Base-by-base conservation (phyloP, 2,113 vertebrate species). In the Alexandromys fortis region DNA sequence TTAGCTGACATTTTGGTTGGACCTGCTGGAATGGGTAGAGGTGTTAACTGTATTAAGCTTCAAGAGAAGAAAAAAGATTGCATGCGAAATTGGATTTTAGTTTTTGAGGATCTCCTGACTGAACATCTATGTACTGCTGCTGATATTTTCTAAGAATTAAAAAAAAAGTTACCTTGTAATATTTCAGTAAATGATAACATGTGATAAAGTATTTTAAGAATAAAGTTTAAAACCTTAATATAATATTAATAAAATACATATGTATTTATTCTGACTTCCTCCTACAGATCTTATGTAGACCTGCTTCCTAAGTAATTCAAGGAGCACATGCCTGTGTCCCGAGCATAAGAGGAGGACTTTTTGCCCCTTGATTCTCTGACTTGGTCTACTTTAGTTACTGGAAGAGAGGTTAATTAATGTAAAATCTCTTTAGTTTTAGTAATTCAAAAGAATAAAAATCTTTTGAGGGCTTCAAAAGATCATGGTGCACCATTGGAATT, bases 401-500 rank as follows among this genome's bases (percentile, higher is more conserved):
- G 5, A 77, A 96, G 86, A 89, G 92, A 86, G 70, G 42, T 96
- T 89, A 94, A 93, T 92, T 89, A 92, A 97, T 97, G 83, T 97
- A 95, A 89, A 97, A 90, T 94, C 89, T 95, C 82, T 96, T 96
- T 89, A 35, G 70, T 92, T 95, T 93, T 96, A 95, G 52, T 61
- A 91, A 96, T 94, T 90, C 81, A 81, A 13, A 97, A 95, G 92
- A 95, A 92, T 92, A 91, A 2, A 81, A 52, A 35, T 81, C 96
- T 96, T 96, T 83, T n/a, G 24, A 73, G 22, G 28, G 58, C 73
- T 97, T 92, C 96, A 91, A 97, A 97, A 92, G 97, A 96, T 95
- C 89, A 92, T 68, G 95, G 96, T 94, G 72, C 97, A 97, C 86
- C 94, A 87, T 58, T 95, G 89, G 91, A 97, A 94, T 97, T 96